Conservation (phyloP, 2,888 invertebrate species). For the Mesochorus sp. region DNA sequence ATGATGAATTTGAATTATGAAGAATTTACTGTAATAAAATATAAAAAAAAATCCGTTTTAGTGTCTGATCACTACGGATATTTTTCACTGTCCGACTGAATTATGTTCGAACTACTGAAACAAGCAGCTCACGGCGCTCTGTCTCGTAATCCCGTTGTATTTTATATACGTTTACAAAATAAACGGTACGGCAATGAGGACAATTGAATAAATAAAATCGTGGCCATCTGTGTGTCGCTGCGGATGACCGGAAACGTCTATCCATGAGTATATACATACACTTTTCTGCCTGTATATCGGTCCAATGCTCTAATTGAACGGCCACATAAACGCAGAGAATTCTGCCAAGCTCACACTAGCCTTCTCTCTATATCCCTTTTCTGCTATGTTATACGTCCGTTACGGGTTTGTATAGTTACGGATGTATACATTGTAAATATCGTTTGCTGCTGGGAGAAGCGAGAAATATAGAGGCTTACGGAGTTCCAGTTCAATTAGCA, state of each 20-base stretch:
- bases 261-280: background rate
- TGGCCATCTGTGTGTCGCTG: constrained; percentile 2
- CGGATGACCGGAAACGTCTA: constrained; percentile 19
- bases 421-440: constrained; percentile 51
- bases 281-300: constrained; percentile 1
- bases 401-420: background rate
- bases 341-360: background rate
- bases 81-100: constrained; percentile 14
- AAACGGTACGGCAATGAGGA: background rate
- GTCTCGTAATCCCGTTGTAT: background rate
- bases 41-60: background rate
- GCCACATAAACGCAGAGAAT: constrained; percentile 3
- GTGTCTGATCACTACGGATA: background rate
- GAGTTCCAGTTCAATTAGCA: constrained; percentile 66
- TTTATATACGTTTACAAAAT: background rate
- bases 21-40: too few species aligned
- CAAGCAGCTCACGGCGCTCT: background rate
- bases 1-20: too few species aligned
- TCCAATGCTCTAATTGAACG: constrained; percentile 32
- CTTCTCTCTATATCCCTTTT: background rate
- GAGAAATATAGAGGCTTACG: constrained; percentile 30
- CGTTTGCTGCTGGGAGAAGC: constrained; percentile 26
- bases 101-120: constrained; percentile 27
- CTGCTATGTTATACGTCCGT: constrained; percentile 10
- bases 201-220: constrained; percentile 15